Evolutionary conservation across 2,113 vertebrate species (phyloP).

Genomic region (Oncorhynchus masou): DNA sequence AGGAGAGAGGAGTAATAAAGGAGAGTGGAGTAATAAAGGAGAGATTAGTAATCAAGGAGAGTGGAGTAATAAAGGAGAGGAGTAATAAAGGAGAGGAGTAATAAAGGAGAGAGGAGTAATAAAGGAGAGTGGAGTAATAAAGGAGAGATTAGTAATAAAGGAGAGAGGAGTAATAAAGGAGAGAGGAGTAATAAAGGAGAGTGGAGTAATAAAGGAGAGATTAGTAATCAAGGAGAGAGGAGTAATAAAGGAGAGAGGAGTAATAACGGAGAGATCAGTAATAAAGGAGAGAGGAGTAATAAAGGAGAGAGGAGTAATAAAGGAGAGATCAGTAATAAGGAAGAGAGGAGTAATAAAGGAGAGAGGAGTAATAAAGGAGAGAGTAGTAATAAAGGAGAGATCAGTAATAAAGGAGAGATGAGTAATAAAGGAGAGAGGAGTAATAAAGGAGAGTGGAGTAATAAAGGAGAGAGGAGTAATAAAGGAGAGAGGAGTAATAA

Average conservation of each 20-base stretch:
- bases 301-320: neutral
- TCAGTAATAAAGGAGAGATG: neutral
- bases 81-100: neutral
- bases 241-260: neutral
- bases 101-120: neutral
- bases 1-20: neutral
- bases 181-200: neutral
- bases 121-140: neutral
- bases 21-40: neutral
- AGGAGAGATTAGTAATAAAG: neutral
- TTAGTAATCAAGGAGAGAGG: neutral
- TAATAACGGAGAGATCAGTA: neutral
- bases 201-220: conserved; percentile 3
- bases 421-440: neutral
- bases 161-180: neutral
- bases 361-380: neutral
- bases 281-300: neutral
- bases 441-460: neutral
- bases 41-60: neutral
- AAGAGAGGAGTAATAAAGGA: neutral
- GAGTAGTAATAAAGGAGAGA: conserved; percentile 3
- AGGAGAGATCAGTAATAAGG: too few species aligned
- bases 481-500: neutral
- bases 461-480: neutral
- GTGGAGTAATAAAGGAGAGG: neutral